phyloP scores from a whole-genome alignment of 2,888 invertebrate species.

The Nomada flava region DNA sequence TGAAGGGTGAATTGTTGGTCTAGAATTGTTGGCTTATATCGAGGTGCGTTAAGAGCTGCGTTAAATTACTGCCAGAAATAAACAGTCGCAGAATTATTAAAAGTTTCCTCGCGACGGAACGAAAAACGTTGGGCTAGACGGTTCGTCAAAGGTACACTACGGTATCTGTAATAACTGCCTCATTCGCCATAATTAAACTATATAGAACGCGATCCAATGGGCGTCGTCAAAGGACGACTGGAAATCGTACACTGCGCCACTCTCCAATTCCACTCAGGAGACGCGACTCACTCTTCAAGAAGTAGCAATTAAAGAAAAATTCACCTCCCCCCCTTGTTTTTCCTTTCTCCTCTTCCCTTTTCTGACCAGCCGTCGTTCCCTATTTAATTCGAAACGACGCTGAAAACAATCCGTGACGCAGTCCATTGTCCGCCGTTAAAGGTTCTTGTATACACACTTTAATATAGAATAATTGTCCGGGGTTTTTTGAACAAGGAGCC shows the following conservation, averaged over 20 bases:
- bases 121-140: too few species aligned
- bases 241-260: background rate
- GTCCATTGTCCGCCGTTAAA: slow-evolving; percentile 16
- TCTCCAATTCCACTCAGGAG: background rate
- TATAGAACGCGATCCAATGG: background rate
- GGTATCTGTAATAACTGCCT: too few species aligned
- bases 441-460: slow-evolving; percentile 19
- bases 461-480: slow-evolving; percentile 34
- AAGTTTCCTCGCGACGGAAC: too few species aligned
- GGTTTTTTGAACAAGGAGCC: slow-evolving; percentile 20
- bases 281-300: background rate
- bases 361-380: background rate
- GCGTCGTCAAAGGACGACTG: background rate
- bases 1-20: too few species aligned
- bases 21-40: too few species aligned
- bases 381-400: slow-evolving; percentile 24
- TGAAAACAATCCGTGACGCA: slow-evolving; percentile 21
- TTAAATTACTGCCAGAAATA: too few species aligned
- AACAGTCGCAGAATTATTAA: too few species aligned
- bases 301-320: slow-evolving; percentile 12
- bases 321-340: background rate
- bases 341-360: background rate
- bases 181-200: too few species aligned
- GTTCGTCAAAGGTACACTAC: too few species aligned
- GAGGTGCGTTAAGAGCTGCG: too few species aligned